Base-by-base conservation (phyloP, 2,888 invertebrate species). In the Hipparchia sbordonii region DNA sequence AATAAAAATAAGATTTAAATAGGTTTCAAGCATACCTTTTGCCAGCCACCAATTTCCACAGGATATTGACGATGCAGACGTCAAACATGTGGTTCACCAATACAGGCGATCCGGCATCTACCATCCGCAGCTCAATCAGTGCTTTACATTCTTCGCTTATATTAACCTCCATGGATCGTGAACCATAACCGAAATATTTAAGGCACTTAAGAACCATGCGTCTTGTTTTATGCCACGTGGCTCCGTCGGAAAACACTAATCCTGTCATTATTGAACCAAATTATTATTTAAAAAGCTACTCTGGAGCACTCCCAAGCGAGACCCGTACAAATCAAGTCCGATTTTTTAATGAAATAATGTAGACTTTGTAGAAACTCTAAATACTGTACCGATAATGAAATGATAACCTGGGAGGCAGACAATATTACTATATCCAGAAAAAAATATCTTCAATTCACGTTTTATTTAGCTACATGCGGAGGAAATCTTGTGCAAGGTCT, bases 11-110 rank as follows among this genome's bases (percentile, higher is more conserved):
- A 39, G 39, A 5, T 39, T 39, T 39, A 2, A 39, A 23, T 63
- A 6, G n/a, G 13, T 7, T 48, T 23, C 6, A n/a, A 48, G 7
- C 6, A 4, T 77, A 94, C 94, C 96, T 92, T 86, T 94, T 93
- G 0, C 96, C 96, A 33, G 96, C 96, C 65, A 96, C 93, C 85
- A 97, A 92, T 46, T 94, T 92, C 97, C 97, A 97, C 52, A 97
- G 83, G 1, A 95, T 95, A 85, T 97, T 97, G 6, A 97, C 85
- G 3, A 96, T 95, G 0, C 96, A 93, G 0, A 96, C 90, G 77
- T 96, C 95, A 79, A 97, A 96, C 71, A 94, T 90, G 7, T 89
- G 85, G 74, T 95, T 94, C 77, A 95, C 94, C 0, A 82, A 79
- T 0, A 96, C 85, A 0, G 95, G 90, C 76, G 74, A 78, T 8